Evolutionary conservation across 1,140 invertebrate genomes (phyloP).

Genomic region (Drosophila prosaltans): DNA sequence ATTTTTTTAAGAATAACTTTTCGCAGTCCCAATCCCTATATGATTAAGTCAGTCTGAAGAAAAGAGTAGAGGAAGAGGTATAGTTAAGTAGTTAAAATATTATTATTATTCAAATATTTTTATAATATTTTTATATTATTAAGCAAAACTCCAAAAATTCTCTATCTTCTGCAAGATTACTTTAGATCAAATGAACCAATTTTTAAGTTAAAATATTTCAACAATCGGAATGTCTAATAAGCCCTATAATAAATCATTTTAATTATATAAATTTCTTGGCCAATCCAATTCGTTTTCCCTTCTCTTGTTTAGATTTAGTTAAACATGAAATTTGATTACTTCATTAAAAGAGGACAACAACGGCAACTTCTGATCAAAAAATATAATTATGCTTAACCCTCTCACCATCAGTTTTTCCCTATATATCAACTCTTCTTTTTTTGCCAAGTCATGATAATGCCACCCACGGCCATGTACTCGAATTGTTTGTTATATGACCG

Average conservation of each 20-base stretch:
- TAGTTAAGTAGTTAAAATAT: too few species aligned
- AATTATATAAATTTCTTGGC: slow-evolving; percentile 13
- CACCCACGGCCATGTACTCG: slow-evolving; percentile 61
- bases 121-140: too few species aligned
- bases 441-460: slow-evolving; percentile 64
- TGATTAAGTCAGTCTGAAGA: too few species aligned
- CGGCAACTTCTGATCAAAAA: slow-evolving; percentile 66
- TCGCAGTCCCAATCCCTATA: too few species aligned
- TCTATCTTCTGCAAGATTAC: too few species aligned
- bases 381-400: slow-evolving; percentile 59
- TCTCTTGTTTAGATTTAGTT: slow-evolving; percentile 7
- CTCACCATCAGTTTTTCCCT: not conserved
- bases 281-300: slow-evolving; percentile 22
- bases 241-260: slow-evolving; percentile 14
- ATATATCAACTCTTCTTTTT: slow-evolving; percentile 37
- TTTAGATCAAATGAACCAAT: too few species aligned
- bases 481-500: slow-evolving; percentile 78
- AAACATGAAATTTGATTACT: slow-evolving; percentile 65
- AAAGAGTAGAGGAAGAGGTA: too few species aligned
- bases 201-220: not conserved
- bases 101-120: too few species aligned
- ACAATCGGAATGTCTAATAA: not conserved
- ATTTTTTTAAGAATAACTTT: too few species aligned
- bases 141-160: too few species aligned
- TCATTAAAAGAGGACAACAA: slow-evolving; percentile 77